Conservation (phyloP, 2,888 invertebrate genomes). For the Andrena chrysosceles region DNA sequence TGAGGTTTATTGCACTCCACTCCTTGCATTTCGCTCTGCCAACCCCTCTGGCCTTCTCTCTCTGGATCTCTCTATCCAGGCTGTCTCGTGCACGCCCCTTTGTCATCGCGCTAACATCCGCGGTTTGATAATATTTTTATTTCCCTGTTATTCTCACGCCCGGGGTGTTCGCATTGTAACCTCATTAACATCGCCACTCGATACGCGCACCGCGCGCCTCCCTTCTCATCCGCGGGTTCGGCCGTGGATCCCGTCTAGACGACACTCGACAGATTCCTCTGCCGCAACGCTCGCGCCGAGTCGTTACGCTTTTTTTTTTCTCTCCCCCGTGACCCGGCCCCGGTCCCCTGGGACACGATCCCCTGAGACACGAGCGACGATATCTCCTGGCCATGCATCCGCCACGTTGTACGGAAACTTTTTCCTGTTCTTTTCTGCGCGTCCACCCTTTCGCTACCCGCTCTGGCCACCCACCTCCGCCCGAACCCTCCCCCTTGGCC, state of each 20-base stretch:
- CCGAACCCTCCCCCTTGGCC: neutral
- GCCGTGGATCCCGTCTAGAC: slow-evolving; percentile 27
- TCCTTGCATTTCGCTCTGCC: slow-evolving; percentile 44
- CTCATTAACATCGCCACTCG: slow-evolving; percentile 57
- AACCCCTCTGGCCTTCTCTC: slow-evolving; percentile 2
- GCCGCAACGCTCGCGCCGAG: too few species aligned
- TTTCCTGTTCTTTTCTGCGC: slow-evolving; percentile 53
- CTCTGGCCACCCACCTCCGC: slow-evolving; percentile 16
- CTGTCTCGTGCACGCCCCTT: slow-evolving; percentile 38
- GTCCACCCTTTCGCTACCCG: slow-evolving; percentile 41
- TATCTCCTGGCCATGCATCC: slow-evolving; percentile 29
- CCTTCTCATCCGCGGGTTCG: neutral
- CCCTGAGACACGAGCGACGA: slow-evolving; percentile 5
- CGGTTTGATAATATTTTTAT: slow-evolving; percentile 62
- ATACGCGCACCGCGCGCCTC: slow-evolving; percentile 22
- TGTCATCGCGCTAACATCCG: slow-evolving; percentile 53
- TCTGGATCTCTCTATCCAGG: neutral
- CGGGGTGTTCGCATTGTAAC: slow-evolving; percentile 57
- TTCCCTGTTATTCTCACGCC: slow-evolving; percentile 54
- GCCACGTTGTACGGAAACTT: slow-evolving; percentile 42
- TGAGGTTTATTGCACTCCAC: slow-evolving; percentile 66
- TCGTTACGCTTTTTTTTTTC: neutral
- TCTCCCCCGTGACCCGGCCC: too few species aligned
- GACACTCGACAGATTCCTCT: slow-evolving; percentile 20
- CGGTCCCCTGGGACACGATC: slow-evolving; percentile 14